A percentile compares a stretch with the other conserved stretches of the same genome.
Conservation (phyloP, 2,113 vertebrate genomes). For the Donacobius atricapilla region DNA sequence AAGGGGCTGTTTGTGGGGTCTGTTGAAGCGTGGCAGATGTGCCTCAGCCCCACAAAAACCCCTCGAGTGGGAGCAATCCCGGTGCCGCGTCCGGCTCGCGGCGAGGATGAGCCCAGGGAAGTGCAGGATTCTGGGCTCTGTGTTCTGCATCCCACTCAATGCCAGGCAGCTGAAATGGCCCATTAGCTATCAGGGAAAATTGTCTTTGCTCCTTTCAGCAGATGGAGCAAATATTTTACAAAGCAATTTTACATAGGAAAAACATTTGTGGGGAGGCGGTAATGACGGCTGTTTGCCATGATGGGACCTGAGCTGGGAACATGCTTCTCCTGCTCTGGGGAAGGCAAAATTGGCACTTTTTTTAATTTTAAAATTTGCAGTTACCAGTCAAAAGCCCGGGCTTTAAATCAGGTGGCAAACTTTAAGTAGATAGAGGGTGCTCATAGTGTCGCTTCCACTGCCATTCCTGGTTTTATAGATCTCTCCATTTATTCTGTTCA, state of each 20-base stretch:
- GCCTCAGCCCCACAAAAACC: constrained; percentile 65
- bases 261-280: constrained; percentile 76
- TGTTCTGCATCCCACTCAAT: constrained; percentile 56
- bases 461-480: background rate
- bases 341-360: constrained; percentile 68
- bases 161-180: constrained; percentile 85
- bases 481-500: background rate
- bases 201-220: constrained; percentile 92
- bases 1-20: constrained; percentile 54
- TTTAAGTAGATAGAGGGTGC: constrained; percentile 45
- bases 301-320: constrained; percentile 65
- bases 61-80: constrained; percentile 38
- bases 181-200: constrained; percentile 94
- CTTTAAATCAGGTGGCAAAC: constrained; percentile 66
- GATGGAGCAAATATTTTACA: constrained; percentile 93
- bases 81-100: constrained; percentile 48
- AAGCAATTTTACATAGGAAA: constrained; percentile 81
- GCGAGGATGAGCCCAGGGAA: constrained; percentile 73
- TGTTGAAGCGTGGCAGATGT: constrained; percentile 62
- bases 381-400: constrained; percentile 51
- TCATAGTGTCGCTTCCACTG: constrained; percentile 14
- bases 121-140: constrained; percentile 61
- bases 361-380: constrained; percentile 71
- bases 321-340: constrained; percentile 65
- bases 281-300: constrained; percentile 74